Base-by-base conservation (phyloP, 2,888 invertebrate species). In the Scaptomyza cyrtandrae region DNA sequence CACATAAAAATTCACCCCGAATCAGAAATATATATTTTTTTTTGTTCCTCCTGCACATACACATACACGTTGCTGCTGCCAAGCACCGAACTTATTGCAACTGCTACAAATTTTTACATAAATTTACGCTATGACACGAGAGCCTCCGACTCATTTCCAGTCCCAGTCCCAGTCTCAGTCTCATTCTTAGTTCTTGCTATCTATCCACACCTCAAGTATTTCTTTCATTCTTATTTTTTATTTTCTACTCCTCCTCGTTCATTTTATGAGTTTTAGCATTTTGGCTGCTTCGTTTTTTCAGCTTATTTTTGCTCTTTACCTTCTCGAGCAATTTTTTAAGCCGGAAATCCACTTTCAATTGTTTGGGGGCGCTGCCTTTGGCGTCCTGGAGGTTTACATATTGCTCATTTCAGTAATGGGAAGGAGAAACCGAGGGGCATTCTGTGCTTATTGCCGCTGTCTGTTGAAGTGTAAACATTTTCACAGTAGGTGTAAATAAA, bases 311-410 rank as follows among this genome's bases (percentile, higher is more conserved):
- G 33, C 55, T 35, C 61, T 50, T 49, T 62, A 65, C 62, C 70
- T 65, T 84, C 16, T 87, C 71, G 71, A 80, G 73, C 73, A 72
- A 80, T 80, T 83, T 71, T 75, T 85, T 80, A 77, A 79, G 81
- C 79, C 83, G 89, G 89, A 81, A 89, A 88, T 88, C 89, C 89
- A 90, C 88, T 89, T 90, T 89, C 86, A 85, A 90, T 88, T 90
- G 89, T 89, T 88, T 80, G 89, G 71, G 71, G 74, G 75, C 66
- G 63, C 80, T 64, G 88, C 88, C 86, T 71, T 68, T 61, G 63
- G 82, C 85, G 52, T 84, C 67, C 68, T 48, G 80, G 69, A 72
- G 78, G 76, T 80, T 78, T 88, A 80, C 83, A 83, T 89, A 82
- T 89, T 83, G 83, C 83, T 74, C 78, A 82, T 86, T 88, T 86